Base-by-base conservation (phyloP, 1,140 invertebrate genomes). In the Drosophila pandora region DNA sequence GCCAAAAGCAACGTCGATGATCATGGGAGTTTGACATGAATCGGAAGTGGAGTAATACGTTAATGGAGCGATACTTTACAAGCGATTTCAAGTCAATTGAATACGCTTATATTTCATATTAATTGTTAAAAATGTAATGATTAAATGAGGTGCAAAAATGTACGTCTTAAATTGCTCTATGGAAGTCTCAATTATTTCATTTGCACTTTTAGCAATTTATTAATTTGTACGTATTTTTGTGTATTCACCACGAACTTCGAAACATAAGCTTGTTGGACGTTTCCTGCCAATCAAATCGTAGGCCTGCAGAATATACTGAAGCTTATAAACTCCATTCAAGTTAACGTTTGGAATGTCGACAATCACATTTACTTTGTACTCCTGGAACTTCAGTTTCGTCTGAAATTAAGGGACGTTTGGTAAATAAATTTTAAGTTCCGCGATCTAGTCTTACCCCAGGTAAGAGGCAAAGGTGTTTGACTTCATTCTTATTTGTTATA, bases 1-100 rank as follows among this genome's bases (percentile, higher is more conserved):
- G 76, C 67, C 67, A 82, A 76, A 72, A 67, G 62, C 61, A 54
- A 37, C 48, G 22, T 13, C 17, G 2, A 47, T 8, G 4, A 4
- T 10, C 32, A 21, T 53, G 64, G 64, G 41, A 54, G 60, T 54
- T 47, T 48, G 49, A 13, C 32, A 23, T 47, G 9, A 12, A 39
- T 56, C 50, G 65, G 63, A 69, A 69, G 65, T 68, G 62, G 13
- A 69, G 28, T 65, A 49, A 47, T 22, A 25, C 30, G 48, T 37
- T 47, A 55, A 34, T 32, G 39, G 37, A 12, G 9, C 23, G 30
- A 34, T 55, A 47, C 32, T 45, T 69, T 68, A 37, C 49, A 45
- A 8, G 30, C 65, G 56, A 50, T 56, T 55, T 9, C 34, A 17
- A 17, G 37, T 5, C 22, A n/a, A 54, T 45, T 32, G 25, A 12